Base-by-base conservation (phyloP, 2,113 vertebrate genomes). In the Formicarius rufipectus region DNA sequence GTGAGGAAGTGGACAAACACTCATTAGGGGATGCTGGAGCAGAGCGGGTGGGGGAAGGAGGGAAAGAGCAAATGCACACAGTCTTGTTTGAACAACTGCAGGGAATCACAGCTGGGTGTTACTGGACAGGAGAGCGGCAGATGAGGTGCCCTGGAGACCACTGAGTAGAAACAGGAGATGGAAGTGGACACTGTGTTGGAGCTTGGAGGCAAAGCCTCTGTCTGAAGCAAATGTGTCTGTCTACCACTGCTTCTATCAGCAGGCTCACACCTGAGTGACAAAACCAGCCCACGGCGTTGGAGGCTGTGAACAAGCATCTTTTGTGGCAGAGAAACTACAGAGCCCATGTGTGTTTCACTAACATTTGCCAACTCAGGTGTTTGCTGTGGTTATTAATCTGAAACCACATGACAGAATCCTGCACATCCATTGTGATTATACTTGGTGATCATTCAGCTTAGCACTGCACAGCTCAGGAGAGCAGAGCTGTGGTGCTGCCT, bases 121-220 rank as follows among this genome's bases (percentile, higher is more conserved):
- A 14, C 31, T 33, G 44, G 33, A 56, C 50, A 58, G 37, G 28
- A 50, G 20, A 66, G 37, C 2, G 67, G 58, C 4, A 1, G 52
- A 87, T 35, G 47, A 63, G 16, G 17, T 4, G 4, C 17, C 31
- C n/a, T 18, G 14, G 16, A 33, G 22, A 77, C 30, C 28, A 45
- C 0, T 0, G 45, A 56, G 59, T 25, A 49, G 44, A 17, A 63
- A 40, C 5, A 6, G 19, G 50, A 19, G 24, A 53, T 13, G 18
- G 71, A 87, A 25, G 45, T 37, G 79, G 40, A 5, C 1, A 3
- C 4, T 3, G 1, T 9, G 23, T 4, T 68, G 58, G 31, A 82
- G 60, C 22, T 68, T 9, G 11, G 30, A 67, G 21, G 14, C 19
- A 73, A 67, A 87, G 58, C 33, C 44, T 73, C 40, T 47, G 14